Evolutionary conservation across 2,113 vertebrate species (phyloP), one percentile per base, ranked within the genome.

Genomic region (Rallus limicola): DNA sequence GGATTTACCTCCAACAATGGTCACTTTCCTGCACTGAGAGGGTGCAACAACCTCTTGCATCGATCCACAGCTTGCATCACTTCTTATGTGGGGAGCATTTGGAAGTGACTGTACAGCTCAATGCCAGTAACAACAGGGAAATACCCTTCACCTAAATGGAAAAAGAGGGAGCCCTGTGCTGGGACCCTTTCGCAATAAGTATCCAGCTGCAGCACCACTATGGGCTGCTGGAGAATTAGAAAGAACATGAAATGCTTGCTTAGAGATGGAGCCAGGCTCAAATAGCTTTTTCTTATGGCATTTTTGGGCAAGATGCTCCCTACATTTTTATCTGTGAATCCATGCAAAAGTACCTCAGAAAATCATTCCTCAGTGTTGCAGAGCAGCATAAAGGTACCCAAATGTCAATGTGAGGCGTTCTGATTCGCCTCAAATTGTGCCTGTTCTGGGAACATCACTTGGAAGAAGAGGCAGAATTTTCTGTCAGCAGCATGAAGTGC

Each of bases 81-180:
- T 58, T 42, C 63, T 76, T 0, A 2, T 29, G 58, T 23, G 40
- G 1, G 1, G 48, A 70, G 48, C 38, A 89, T 77, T 64, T 72
- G 65, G 69, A 88, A 71, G 53, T 2, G 3, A 50, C 40, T n/a
- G 55, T 21, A 36, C 9, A 92, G 29, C 38, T 92, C 86, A 76
- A 13, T 55, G 65, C 53, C 65, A 87, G 80, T 5, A 92, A 71
- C 38, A 77, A 52, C 5, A 76, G 21, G 44, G 80, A 62, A 82
- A 93, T 88, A 11, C 31, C 69, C 67, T 94, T 80, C 76, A 62
- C 74, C 81, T 87, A 69, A 82, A 48, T 44, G 72, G 82, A 50
- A 52, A 28, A 75, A 65, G n/a, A 91, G 28, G 34, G 58, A 76
- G 36, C 26, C 33, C 60, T 68, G 72, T 67, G 84, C 62, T 48